phyloP scores from a whole-genome alignment of 2,888 invertebrate species.

The Pseudeuparius sepicola region DNA sequence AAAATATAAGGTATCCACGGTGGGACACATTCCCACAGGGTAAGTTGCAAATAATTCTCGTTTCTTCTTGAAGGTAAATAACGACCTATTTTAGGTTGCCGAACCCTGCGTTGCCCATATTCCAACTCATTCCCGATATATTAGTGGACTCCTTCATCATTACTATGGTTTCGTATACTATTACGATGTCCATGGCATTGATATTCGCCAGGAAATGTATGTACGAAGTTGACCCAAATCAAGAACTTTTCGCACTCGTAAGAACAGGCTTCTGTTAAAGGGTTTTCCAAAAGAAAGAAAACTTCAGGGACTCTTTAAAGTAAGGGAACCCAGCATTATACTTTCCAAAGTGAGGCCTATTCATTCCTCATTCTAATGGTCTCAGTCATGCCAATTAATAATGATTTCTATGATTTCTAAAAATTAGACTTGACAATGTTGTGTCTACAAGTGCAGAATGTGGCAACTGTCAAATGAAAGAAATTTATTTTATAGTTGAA shows the following conservation, averaged over 20 bases:
- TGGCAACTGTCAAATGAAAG: no score
- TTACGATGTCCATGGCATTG: conserved; percentile 72
- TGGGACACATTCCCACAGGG: conserved; percentile 78
- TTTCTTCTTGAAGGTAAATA: conserved; percentile 1
- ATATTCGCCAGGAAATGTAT: conserved; percentile 66
- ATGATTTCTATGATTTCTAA: no score
- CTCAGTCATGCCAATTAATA: no score
- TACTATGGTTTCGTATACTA: conserved; percentile 67
- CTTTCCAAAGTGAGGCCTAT: no score
- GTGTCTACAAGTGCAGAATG: no score
- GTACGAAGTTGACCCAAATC: conserved; percentile 67
- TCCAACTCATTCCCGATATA: conserved; percentile 49
- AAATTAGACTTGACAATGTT: no score
- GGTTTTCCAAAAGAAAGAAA: no score
- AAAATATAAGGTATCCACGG: conserved; percentile 51
- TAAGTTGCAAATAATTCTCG: conserved; percentile 37
- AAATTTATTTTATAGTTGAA: no score
- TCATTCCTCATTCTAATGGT: no score
- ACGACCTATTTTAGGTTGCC: conserved; percentile 47
- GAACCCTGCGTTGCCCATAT: conserved; percentile 48
- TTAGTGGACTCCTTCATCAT: conserved; percentile 58
- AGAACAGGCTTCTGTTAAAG: conserved; percentile 23
- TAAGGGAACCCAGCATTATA: no score
- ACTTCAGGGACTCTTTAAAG: no score
- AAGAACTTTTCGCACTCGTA: conserved; percentile 65